These are phyloP conservation scores for Procapra przewalskii DNA, from an alignment of 2,113 vertebrate genomes.

Conservation along the genomic window DNA sequence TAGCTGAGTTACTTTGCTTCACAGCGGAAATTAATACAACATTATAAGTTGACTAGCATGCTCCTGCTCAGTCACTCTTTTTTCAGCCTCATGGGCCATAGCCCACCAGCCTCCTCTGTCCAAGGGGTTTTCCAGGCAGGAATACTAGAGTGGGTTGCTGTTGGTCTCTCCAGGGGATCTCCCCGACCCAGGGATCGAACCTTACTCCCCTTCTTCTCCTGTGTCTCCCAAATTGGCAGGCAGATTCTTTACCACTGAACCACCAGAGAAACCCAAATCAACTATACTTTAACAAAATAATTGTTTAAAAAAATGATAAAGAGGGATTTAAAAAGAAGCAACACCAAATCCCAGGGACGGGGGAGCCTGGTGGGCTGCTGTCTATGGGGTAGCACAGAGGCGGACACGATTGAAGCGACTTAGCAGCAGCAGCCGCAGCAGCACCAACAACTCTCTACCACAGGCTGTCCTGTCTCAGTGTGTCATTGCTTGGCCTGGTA, in stretches of 20 bases:
- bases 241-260: background rate
- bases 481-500: background rate
- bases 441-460: background rate
- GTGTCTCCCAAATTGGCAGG: background rate
- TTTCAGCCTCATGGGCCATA: background rate
- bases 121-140: background rate
- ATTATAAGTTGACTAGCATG: rapidly evolving
- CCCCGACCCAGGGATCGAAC: background rate
- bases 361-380: no score
- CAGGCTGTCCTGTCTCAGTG: background rate
- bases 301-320: background rate
- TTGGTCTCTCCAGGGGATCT: background rate
- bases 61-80: background rate
- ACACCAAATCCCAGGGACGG: no score
- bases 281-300: background rate
- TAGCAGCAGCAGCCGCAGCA: no score
- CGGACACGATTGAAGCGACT: no score
- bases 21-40: background rate
- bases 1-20: background rate
- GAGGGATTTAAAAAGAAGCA: background rate
- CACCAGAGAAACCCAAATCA: background rate
- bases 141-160: background rate
- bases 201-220: background rate
- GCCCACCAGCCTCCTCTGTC: background rate
- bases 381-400: no score